Percentiles rank a stretch among this genome's conserved stretches.
Conservation (phyloP, 2,113 vertebrate genomes). For the Leptocoma aspasia region DNA sequence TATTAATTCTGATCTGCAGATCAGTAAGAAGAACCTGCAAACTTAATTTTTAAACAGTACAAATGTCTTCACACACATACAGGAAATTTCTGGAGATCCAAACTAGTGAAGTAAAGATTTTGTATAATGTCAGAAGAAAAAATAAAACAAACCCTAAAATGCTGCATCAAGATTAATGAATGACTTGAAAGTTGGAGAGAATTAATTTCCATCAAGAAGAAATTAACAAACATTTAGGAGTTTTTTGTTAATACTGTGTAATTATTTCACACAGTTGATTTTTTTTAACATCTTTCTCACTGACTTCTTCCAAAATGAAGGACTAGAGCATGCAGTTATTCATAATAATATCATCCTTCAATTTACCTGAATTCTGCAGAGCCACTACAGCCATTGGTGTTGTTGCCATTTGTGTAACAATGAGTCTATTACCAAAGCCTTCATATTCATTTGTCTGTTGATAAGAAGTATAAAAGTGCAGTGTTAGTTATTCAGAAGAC, state of each 20-base stretch:
- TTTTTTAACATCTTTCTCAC: background rate
- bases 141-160: background rate
- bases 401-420: conserved; percentile 88
- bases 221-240: background rate
- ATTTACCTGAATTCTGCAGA: conserved; percentile 83
- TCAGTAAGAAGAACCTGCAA: background rate
- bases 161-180: background rate
- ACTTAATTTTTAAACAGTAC: background rate
- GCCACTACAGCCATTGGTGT: conserved; percentile 83
- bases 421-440: conserved; percentile 85
- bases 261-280: background rate
- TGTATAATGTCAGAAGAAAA: background rate
- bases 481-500: background rate
- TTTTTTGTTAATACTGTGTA: background rate
- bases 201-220: background rate
- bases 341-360: background rate
- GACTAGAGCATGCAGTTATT: background rate
- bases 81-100: background rate
- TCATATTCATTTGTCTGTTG: conserved; percentile 84
- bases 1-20: background rate
- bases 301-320: background rate
- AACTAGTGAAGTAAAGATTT: background rate
- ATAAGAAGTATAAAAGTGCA: background rate
- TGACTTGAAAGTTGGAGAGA: background rate
- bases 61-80: background rate